A percentile compares a stretch with the other conserved stretches of the same genome.
Evolutionary conservation across 2,888 invertebrate genomes (phyloP).

Genomic region (Machimus atricapillus): DNA sequence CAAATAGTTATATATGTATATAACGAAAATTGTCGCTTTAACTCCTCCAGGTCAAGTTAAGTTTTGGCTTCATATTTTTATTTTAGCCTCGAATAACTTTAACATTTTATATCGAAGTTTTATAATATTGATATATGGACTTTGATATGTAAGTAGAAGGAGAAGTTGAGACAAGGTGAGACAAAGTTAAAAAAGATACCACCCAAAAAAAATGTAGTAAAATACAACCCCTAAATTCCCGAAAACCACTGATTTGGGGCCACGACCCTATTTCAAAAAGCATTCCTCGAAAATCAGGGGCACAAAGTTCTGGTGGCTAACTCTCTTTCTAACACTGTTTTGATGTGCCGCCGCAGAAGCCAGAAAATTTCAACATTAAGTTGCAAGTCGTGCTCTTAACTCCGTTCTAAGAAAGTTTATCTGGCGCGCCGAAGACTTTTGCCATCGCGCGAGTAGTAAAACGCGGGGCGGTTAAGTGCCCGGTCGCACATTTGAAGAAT

Average conservation of each 20-base stretch:
- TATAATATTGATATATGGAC: no score
- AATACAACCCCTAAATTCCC: not conserved
- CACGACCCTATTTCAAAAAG: not conserved
- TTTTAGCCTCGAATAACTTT: no score
- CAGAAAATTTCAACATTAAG: conserved; percentile 9
- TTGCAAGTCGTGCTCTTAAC: not conserved
- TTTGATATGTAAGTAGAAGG: no score
- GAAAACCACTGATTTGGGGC: not conserved
- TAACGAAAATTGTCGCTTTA: no score
- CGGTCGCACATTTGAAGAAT: conserved; percentile 1
- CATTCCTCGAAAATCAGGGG: not conserved
- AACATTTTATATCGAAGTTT: no score
- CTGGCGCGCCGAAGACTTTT: not conserved
- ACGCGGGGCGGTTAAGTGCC: not conserved
- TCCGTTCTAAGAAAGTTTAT: conserved; percentile 17
- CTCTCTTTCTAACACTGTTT: not conserved
- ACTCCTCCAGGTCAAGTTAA: no score
- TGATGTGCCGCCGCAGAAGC: not conserved
- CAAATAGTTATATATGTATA: no score
- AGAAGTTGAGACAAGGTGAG: not conserved
- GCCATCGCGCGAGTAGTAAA: not conserved
- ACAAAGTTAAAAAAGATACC: not conserved
- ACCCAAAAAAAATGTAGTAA: not conserved
- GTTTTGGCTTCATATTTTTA: no score
- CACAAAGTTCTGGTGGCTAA: not conserved